Percentiles rank a stretch among this genome's conserved stretches.
Evolutionary conservation across 2,888 invertebrate genomes (phyloP).

Genomic region (Drosophila neoperkinsi): DNA sequence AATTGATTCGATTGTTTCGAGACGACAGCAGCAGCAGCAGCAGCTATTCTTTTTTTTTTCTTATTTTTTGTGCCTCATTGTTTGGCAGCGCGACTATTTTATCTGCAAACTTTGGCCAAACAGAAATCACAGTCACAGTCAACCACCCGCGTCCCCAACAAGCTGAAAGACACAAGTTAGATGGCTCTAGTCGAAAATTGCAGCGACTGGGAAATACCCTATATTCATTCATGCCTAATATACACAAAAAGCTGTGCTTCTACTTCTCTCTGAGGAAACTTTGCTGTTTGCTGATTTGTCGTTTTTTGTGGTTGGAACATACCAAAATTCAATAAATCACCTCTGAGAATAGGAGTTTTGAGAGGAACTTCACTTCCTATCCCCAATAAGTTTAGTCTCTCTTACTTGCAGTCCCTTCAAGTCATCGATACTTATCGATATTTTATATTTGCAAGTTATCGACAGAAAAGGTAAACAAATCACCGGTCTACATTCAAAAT

Average conservation of each 20-base stretch:
- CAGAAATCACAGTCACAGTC: constrained; percentile 56
- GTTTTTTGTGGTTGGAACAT: too few species aligned
- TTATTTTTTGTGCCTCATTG: constrained; percentile 44
- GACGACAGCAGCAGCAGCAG: constrained; percentile 17
- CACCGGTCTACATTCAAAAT: background rate
- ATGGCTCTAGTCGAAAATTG: background rate
- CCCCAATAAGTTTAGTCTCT: background rate
- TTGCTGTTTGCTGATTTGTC: background rate
- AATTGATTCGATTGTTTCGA: constrained; percentile 80
- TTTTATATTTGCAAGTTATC: background rate
- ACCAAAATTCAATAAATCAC: background rate
- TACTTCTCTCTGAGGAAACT: background rate
- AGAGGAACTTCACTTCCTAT: background rate
- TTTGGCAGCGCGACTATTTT: constrained; percentile 51
- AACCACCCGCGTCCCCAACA: constrained; percentile 26
- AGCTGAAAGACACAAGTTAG: constrained; percentile 6
- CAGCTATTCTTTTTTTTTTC: constrained; percentile 19
- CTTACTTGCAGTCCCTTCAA: too few species aligned
- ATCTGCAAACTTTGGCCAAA: constrained; percentile 64
- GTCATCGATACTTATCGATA: background rate
- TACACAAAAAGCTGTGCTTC: background rate
- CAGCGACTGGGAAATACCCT: background rate
- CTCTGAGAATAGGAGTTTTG: too few species aligned
- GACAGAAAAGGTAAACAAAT: background rate
- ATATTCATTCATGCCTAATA: background rate